phyloP scores from a whole-genome alignment of 2,797 vertebrate species.

The Hydrocynus forskahlii region DNA sequence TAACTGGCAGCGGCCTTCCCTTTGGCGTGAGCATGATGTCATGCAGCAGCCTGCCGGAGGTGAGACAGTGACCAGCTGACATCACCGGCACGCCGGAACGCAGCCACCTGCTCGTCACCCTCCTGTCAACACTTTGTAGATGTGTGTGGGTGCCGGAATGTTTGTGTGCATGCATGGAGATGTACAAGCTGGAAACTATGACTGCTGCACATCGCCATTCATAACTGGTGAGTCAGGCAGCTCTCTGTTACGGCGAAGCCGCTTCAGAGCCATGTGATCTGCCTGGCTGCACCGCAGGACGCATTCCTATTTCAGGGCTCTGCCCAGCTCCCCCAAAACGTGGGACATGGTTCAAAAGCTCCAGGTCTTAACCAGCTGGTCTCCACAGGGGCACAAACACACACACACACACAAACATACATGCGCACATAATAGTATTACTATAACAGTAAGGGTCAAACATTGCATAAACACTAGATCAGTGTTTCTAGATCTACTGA shows the following conservation, averaged over 20 bases:
- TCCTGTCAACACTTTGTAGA: slow-evolving; percentile 33
- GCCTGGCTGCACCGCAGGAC: neutral
- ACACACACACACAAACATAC: neutral
- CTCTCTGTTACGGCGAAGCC: slow-evolving; percentile 47
- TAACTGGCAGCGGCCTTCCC: slow-evolving; percentile 10
- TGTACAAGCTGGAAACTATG: slow-evolving; percentile 42
- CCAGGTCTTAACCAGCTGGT: neutral
- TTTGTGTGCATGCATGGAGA: neutral
- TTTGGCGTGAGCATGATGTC: slow-evolving; percentile 47
- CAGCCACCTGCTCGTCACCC: slow-evolving; percentile 31
- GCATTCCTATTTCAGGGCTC: slow-evolving; percentile 20
- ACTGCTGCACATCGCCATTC: slow-evolving; percentile 19
- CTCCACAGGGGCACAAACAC: slow-evolving; percentile 15
- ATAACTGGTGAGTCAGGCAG: slow-evolving; percentile 30
- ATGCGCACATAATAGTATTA: neutral
- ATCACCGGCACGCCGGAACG: slow-evolving; percentile 56
- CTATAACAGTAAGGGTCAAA: neutral
- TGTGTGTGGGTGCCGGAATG: neutral
- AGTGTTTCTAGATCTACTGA: neutral
- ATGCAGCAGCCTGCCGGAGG: slow-evolving; percentile 50
- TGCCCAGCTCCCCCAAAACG: neutral
- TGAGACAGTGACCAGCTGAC: slow-evolving; percentile 65
- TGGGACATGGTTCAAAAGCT: neutral
- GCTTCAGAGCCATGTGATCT: slow-evolving; percentile 36
- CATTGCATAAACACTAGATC: neutral